phyloP scores from a whole-genome alignment of 2,113 vertebrate genomes.

The Dryoscopus gambensis region DNA sequence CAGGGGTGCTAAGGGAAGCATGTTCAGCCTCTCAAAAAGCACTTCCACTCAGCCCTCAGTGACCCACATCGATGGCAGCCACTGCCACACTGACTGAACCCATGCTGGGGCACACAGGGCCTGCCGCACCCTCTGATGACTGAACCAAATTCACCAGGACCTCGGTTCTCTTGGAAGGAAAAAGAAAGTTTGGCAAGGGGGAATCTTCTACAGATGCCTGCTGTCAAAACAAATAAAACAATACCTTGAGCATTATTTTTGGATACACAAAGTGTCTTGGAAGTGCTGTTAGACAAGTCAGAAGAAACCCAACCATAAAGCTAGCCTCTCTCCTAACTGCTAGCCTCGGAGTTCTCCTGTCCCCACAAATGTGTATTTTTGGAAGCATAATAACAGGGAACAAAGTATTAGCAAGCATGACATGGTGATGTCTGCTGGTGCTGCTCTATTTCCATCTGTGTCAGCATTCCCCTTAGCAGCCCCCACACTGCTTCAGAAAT shows the following conservation, averaged over 20 bases:
- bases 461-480: constrained; percentile 13
- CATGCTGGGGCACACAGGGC: background rate
- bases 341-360: background rate
- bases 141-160: background rate
- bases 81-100: background rate
- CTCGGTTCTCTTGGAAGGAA: background rate
- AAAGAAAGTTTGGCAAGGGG: background rate
- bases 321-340: background rate
- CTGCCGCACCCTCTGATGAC: background rate
- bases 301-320: background rate
- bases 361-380: constrained; percentile 19
- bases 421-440: background rate
- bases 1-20: background rate
- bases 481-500: background rate
- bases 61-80: background rate
- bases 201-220: background rate
- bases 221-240: background rate
- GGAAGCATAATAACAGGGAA: constrained; percentile 34
- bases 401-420: constrained; percentile 8
- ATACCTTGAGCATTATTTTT: background rate
- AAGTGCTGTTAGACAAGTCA: background rate
- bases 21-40: background rate
- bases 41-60: background rate
- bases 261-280: background rate
- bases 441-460: background rate